Evolutionary conservation across 2,888 invertebrate genomes (phyloP).

Genomic region (Dasysyrphus albostriatus): DNA sequence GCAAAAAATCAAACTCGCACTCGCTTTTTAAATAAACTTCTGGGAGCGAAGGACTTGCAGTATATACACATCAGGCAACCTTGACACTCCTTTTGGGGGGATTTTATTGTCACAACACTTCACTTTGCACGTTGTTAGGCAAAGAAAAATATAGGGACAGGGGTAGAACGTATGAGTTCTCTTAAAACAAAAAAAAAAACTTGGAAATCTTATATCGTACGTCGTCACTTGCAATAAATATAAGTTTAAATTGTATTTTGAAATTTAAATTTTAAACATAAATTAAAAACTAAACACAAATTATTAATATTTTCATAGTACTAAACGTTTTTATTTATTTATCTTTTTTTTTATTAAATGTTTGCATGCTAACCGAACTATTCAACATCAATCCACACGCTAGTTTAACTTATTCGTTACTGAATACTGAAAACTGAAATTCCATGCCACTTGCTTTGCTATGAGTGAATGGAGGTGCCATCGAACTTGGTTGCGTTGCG

Average conservation of each 20-base stretch:
- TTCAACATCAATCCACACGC: conserved; percentile 31
- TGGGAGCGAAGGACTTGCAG: conserved; percentile 69
- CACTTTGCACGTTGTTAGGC: conserved; percentile 15
- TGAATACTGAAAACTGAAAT: conserved; percentile 30
- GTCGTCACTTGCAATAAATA: conserved; percentile 34
- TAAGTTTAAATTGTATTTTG: conserved; percentile 18
- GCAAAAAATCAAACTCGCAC: conserved; percentile 12
- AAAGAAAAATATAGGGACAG: background rate
- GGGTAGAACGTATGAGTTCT: background rate
- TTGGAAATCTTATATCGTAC: conserved; percentile 22
- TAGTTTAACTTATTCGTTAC: conserved; percentile 63
- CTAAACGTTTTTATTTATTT: conserved; percentile 18
- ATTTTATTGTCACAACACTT: conserved; percentile 31
- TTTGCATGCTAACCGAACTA: conserved; percentile 52
- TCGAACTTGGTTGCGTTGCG: conserved; percentile 4
- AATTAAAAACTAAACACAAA: conserved; percentile 37
- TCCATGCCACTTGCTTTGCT: conserved; percentile 41
- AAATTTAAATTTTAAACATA: conserved; percentile 10
- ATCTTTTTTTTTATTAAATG: conserved; percentile 12
- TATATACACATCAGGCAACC: conserved; percentile 55
- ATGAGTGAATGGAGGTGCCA: conserved; percentile 34
- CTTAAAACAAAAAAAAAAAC: background rate
- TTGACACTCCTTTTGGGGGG: conserved; percentile 63
- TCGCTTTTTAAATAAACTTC: conserved; percentile 38
- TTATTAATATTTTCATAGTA: conserved; percentile 18